Evolutionary conservation across 1,140 invertebrate species (phyloP), one percentile per base, ranked within the genome.

Genomic region (Sinonovacula constricta): DNA sequence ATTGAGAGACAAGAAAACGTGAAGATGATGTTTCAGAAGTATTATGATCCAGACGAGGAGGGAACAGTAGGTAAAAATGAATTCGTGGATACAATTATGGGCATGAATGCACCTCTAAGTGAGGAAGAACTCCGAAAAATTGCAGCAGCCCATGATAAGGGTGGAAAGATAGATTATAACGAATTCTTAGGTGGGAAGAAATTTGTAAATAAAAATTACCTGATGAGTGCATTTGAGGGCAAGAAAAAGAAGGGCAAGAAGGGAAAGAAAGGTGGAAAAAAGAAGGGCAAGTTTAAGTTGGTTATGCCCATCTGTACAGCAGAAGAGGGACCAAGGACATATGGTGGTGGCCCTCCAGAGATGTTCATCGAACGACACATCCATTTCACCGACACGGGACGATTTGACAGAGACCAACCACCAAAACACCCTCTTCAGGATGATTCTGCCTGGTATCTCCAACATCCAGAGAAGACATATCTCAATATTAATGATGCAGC

Each of bases 241-340:
- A 91, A 91, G 71, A 89, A 90, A 80, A 90, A 90, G 71, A 91
- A 90, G 63, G 90, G 91, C 80, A 90, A 90, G 77, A 87, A 86
- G 45, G 84, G 85, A 62, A 76, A 82, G 65, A 85, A 85, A 39
- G 85, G 85, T 30, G 86, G 87, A 30, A 82, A 82, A 59, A 89
- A 90, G 81, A 89, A 89, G 60, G 86, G 86, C 31, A 91, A 91
- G 65, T 89, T 87, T 54, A 91, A 91, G 84, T 76, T 91, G 51
- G 82, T 89, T 4, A 88, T 92, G 88, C 89, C 89, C 4, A 91
- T 92, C 12, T 91, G 90, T 82, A 85, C 83, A 18, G 59, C 86
- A 59, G 85, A 87, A 7, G 89, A 90, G 30, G 87, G 87, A 24
- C 81, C 83, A 4, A 83, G 90, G 67, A 88, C 85, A 22, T 82